Base-by-base conservation (phyloP, 2,888 invertebrate species). In the Baronia brevicornis region DNA sequence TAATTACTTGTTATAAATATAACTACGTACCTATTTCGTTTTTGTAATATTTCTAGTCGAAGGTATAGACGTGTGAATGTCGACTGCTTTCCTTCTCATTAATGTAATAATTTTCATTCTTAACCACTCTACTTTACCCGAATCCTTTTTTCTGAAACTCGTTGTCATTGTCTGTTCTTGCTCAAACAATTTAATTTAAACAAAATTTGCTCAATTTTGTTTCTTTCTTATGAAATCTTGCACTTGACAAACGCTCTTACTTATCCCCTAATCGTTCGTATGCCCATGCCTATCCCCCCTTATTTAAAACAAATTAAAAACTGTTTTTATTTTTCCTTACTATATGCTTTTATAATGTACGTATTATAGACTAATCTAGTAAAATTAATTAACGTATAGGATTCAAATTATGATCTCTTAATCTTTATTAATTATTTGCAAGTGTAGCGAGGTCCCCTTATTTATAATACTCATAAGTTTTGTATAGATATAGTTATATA, bases 391-490 rank as follows among this genome's bases (percentile, higher is more conserved):
- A 80, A 77, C 53, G 63, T 56, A 64, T 80, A 80, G 75, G 56
- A 64, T 71, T 62, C 78, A 77, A 79, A 79, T 73, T 82, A 82
- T 84, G 84, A 84, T 84, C 84, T 84, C 84, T 84, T 84, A 84
- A 82, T 82, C 79, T 79, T 71, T 84, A 82, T 80, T 82, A 82
- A 82, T 82, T 77, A 75, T 75, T 77, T 80, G 75, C 69, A 65
- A 71, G 53, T 68, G 65, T 67, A 70, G 69, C 58, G 54, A 64
- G 49, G 67, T 65, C 68, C 63, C 64, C 58, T 74, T 72, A 80
- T 82, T 84, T 80, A 82, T 80, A 84, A 84, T 84, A 84, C 84
- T 84, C 84, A 80, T 80, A 82, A 77, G 80, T 74, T 74, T 74
- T 70, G 61, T 71, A 55, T 73, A 78, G 64, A 58, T 65, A 60